Evolutionary conservation across 1,140 invertebrate genomes (phyloP).

Genomic region (Mamestra configurata): DNA sequence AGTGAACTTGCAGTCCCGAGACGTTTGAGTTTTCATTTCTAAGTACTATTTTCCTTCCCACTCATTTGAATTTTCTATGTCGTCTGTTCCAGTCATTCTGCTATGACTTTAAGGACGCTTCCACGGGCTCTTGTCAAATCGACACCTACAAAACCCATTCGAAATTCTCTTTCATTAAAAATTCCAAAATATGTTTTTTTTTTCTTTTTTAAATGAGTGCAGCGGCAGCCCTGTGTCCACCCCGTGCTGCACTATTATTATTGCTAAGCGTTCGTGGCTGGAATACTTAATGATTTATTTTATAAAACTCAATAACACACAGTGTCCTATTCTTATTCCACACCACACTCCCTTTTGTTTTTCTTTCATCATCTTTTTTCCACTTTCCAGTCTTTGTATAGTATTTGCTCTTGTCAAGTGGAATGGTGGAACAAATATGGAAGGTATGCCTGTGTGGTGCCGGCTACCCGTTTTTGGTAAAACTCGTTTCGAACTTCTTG

Average conservation of each 20-base stretch:
- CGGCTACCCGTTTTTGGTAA: conserved; percentile 64
- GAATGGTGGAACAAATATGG: conserved; percentile 77
- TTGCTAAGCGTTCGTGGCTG: conserved; percentile 59
- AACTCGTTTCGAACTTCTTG: conserved; percentile 32
- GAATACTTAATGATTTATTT: conserved; percentile 78
- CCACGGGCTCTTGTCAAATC: too few species aligned
- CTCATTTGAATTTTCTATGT: too few species aligned
- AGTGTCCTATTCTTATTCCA: conserved; percentile 36
- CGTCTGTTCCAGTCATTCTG: too few species aligned
- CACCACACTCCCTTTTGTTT: conserved; percentile 73
- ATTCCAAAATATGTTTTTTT: too few species aligned
- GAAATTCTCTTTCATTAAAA: too few species aligned
- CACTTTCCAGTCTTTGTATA: conserved; percentile 70
- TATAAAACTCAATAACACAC: conserved; percentile 53
- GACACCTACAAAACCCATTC: too few species aligned
- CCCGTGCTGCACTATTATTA: conserved; percentile 42
- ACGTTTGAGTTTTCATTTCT: too few species aligned
- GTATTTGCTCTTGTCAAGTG: conserved; percentile 79
- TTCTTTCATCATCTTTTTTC: conserved; percentile 75
- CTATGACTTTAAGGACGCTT: too few species aligned
- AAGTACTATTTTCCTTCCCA: too few species aligned
- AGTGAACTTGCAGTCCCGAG: too few species aligned
- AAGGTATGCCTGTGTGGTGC: conserved; percentile 74
- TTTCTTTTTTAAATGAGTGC: neutral
- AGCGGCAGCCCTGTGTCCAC: conserved; percentile 15